Percentiles rank a stretch among this genome's conserved stretches.
Evolutionary conservation across 2,888 invertebrate genomes (phyloP).

Genomic region (Apamea sordens): DNA sequence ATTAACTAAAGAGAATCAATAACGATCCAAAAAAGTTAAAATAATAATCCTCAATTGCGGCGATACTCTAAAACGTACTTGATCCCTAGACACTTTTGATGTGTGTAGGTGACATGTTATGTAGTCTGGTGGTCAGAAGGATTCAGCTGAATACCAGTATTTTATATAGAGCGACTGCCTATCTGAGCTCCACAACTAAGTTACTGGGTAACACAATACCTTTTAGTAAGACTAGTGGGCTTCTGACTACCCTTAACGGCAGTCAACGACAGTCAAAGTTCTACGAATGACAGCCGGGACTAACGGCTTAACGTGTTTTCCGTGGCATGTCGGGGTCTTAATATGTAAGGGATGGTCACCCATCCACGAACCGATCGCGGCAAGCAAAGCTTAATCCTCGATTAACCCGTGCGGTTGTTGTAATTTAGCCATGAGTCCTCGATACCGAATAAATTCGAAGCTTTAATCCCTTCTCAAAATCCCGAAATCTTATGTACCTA

Average conservation of each 20-base stretch:
- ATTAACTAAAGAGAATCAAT: too few species aligned
- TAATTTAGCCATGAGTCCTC: background rate
- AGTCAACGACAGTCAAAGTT: background rate
- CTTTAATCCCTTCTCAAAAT: background rate
- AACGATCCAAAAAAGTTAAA: too few species aligned
- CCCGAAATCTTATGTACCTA: background rate
- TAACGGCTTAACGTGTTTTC: background rate
- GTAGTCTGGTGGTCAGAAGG: too few species aligned
- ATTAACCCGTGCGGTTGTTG: background rate
- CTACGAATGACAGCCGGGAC: too few species aligned
- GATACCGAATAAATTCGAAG: background rate
- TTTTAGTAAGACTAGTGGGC: background rate
- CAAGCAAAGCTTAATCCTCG: background rate
- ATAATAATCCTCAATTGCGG: too few species aligned
- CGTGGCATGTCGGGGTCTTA: too few species aligned
- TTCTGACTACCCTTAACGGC: background rate
- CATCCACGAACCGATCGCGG: background rate
- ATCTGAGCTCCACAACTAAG: background rate
- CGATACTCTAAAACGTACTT: too few species aligned
- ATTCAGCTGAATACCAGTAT: too few species aligned
- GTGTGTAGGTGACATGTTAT: too few species aligned
- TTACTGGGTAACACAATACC: background rate
- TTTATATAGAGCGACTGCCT: too few species aligned
- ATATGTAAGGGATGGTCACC: too few species aligned
- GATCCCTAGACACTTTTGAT: too few species aligned